Evolutionary conservation across 2,113 vertebrate genomes (phyloP), one percentile per base, ranked within the genome.

Genomic region (Lophius piscatorius): DNA sequence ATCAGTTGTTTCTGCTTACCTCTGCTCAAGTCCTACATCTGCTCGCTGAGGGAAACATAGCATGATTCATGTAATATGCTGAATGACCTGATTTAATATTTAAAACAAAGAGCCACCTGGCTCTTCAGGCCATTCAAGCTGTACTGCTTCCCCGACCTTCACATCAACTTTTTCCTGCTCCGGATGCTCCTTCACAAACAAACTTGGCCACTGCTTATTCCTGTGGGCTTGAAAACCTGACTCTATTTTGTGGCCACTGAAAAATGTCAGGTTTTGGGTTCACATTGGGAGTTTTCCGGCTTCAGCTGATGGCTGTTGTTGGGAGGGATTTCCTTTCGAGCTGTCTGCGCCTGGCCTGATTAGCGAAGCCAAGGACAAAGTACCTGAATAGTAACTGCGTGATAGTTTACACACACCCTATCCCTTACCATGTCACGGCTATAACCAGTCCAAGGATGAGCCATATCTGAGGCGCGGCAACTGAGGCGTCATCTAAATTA

Each of bases 381-480:
- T 18, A 5, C 6, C 9, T 7, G 31, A 14, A 29, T 7, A 24
- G 10, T 2, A 13, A n/a, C 38, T 14, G 13, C 2, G 5, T 4
- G 4, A 14, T 35, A 22, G 17, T 20, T 12, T 41, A 17, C 12
- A 9, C 18, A 41, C 2, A 21, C 6, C 8, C 18, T 42, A 12
- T 9, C 17, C 18, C 11, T 76, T 29, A 28, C 6, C n/a, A 1
- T 13, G 33, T 46, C 5, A 74, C 1, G 29, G 38, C 49, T 13
- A 31, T 7, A 35, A 13, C 24, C 29, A 66, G 59, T 40, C 46
- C 57, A 4, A 76, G 33, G 2, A n/a, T 20, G n/a, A 74, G 21
- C 29, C 52, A 74, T 10, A 21, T 21, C 9, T 47, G 62, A 0
- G 51, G 36, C 24, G 31, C 21, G 26, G 31, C 17, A 22, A 24